Evolutionary conservation across 2,113 vertebrate genomes (phyloP).

Genomic region (Sphyrna mokarran): DNA sequence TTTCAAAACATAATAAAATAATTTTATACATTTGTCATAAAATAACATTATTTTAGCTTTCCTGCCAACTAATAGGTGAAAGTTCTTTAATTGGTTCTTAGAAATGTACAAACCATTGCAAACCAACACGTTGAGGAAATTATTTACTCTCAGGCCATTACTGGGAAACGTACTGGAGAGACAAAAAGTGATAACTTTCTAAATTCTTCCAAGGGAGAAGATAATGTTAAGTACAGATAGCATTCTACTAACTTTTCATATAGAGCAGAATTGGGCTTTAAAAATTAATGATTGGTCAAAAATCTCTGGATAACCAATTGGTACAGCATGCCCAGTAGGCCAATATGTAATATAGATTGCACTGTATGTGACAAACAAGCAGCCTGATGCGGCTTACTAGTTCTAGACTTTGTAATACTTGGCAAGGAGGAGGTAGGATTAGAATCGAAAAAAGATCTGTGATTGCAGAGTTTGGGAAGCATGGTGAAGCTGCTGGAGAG

Average conservation of each 20-base stretch:
- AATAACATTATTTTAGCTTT: background rate
- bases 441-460: background rate
- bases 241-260: background rate
- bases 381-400: background rate
- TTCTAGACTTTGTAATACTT: background rate
- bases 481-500: no score
- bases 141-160: no score
- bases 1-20: background rate
- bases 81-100: no score
- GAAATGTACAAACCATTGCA: background rate
- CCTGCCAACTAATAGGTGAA: background rate
- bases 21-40: no score
- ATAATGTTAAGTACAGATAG: background rate
- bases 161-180: no score
- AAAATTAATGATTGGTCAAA: background rate
- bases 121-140: background rate
- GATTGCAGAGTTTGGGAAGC: no score
- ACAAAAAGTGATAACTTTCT: background rate
- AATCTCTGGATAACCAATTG: background rate
- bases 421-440: background rate
- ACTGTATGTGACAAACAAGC: background rate
- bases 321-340: background rate
- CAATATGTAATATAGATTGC: background rate
- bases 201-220: background rate
- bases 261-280: background rate